Evolutionary conservation across 2,888 invertebrate species (phyloP).

Genomic region (Acrobasis consociella): DNA sequence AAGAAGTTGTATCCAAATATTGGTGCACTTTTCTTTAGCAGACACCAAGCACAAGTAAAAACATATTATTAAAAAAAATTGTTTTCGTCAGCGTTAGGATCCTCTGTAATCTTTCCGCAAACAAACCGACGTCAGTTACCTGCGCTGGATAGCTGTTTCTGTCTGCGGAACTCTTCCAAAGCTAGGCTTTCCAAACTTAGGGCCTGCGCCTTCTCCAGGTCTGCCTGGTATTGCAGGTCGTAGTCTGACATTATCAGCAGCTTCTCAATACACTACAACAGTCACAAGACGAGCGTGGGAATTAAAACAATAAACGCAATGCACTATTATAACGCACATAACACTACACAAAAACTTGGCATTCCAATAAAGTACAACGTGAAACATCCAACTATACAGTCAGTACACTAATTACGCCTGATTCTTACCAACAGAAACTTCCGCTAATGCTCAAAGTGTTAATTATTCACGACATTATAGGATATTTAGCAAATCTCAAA

Average conservation of each 20-base stretch:
- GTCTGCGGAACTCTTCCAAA: conserved; percentile 90
- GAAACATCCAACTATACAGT: conserved; percentile 35
- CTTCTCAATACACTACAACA: conserved; percentile 55
- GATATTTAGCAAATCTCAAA: conserved; percentile 43
- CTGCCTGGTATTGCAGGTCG: conserved; percentile 92
- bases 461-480: conserved; percentile 57
- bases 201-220: conserved; percentile 93
- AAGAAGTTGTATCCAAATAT: too few species aligned
- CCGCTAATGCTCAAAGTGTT: conserved; percentile 45
- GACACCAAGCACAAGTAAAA: not conserved
- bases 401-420: conserved; percentile 32
- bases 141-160: conserved; percentile 81
- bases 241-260: conserved; percentile 83
- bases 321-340: conserved; percentile 46
- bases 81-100: conserved; percentile 26
- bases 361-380: conserved; percentile 34
- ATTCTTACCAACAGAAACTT: conserved; percentile 52
- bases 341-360: conserved; percentile 45
- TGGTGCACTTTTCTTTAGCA: not conserved
- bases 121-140: conserved; percentile 72
- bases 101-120: conserved; percentile 54
- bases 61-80: not conserved
- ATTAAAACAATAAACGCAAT: conserved; percentile 54
- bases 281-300: conserved; percentile 61
- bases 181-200: conserved; percentile 93